A percentile compares a stretch with the other conserved stretches of the same genome.
These are phyloP conservation scores for Catostylus mosaicus DNA, from an alignment of 30 jellyfish, hydroid and myxozoan genomes.

Conservation along the genomic window DNA sequence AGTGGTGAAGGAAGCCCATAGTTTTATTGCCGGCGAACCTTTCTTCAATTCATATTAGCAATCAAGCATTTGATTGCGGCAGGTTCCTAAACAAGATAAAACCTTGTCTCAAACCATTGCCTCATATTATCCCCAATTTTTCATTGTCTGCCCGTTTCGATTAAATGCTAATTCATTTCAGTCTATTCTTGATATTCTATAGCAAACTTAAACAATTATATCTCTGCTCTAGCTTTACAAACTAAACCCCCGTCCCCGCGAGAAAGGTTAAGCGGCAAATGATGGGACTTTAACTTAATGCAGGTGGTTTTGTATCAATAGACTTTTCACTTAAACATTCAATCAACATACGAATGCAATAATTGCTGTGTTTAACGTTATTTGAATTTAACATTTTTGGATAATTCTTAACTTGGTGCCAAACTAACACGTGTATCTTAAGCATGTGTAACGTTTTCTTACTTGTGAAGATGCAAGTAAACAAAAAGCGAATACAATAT, in stretches of 20 bases:
- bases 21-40: no score
- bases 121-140: not conserved
- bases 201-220: not conserved
- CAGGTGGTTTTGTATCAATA: not conserved
- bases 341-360: no score
- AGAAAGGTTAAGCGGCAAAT: not conserved
- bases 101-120: no score
- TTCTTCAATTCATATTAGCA: not conserved
- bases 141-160: not conserved
- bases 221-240: not conserved
- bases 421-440: no score
- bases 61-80: not conserved
- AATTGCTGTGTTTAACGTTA: no score
- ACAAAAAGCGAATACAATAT: no score
- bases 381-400: no score
- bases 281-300: not conserved
- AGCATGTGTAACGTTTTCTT: no score
- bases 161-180: not conserved
- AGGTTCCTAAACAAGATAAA: no score
- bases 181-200: not conserved
- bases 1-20: no score
- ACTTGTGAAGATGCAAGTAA: no score
- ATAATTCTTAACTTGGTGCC: no score
- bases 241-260: not conserved
- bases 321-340: not conserved